Evolutionary conservation across 2,113 vertebrate genomes (phyloP), one percentile per base, ranked within the genome.

Genomic region (Pantherophis guttatus): DNA sequence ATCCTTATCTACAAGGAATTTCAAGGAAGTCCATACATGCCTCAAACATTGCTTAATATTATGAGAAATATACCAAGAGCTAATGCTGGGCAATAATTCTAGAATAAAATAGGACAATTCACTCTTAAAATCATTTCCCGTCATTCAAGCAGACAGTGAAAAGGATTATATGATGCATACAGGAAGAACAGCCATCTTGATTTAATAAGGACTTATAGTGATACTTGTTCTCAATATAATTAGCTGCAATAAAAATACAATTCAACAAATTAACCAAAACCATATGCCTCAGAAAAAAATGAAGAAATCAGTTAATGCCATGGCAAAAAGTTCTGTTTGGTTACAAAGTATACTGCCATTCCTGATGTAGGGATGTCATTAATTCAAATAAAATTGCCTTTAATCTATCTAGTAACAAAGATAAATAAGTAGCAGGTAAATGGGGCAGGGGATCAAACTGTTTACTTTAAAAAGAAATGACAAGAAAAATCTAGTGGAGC

Each of bases 211-310:
- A 89, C 33, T 39, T 89, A 85, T n/a, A 50, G 24, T 81, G 59
- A 33, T 21, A 54, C 44, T 39, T 39, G 15, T 62, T 93, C 48
- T 62, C 88, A 39, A 87, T 75, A 33, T 24, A 70, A 92, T 9
- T 88, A 89, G 70, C 88, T 90, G 65, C 88, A 90, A 50, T 62
- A 44, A 81, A 90, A 93, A 90, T 85, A 86, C 23, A 93, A 93
- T 90, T 58, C 29, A n/a, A 50, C 75, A 57, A 53, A 55, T 81
- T 8, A 44, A 92, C 50, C 81, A 87, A 52, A 91, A 48, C 44
- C 44, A 87, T 87, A 59, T 91, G 54, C 12, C 54, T 29, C 29
- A n/a, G 24, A 15, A 44, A 59, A 21, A 59, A 59, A 59, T 59
- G 91, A 50, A 87, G 26, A 12, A 59, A 91, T 87, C 55, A 52